Base-by-base conservation (phyloP, 2,797 vertebrate genomes). In the Megaceryle alcyon region DNA sequence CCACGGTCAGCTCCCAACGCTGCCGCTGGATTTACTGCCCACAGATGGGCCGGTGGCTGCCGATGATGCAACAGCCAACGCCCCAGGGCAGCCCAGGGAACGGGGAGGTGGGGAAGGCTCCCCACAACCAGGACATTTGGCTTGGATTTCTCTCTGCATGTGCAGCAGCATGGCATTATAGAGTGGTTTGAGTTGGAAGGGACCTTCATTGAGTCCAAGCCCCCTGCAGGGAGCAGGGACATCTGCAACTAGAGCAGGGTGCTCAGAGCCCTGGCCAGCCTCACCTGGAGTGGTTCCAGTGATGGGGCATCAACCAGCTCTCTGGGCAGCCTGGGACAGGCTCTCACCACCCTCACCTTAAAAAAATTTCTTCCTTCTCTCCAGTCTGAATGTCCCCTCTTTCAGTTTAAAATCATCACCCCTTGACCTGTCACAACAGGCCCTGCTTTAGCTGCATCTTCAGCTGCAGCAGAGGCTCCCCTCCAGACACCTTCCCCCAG, bases 1-100 rank as follows among this genome's bases (percentile, higher is more conserved):
- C 10, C 0, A 0, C 1, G 6, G 86, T 44, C 83, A 63, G 93
- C 53, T 28, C 41, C 0, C 0, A 41, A 7, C 1, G 66, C 88
- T 41, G 23, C 71, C 0, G 0, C 12, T 2, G 92, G 94, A 97
- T 96, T 95, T 97, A 95, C 90, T 77, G 83, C 88, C 88, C 12
- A 1, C 93, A 93, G 93, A 94, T 82, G 94, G 88, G 73, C 56
- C 0, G 2, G 57, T 5, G 57, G 44, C 0, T 28, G 77, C 1
- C 4, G 68, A 4, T 35, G 86, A 86, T 14, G 66, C 44, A 56
- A 48, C 0, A 0, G 29, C 59, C 86, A 77, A 31, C 1, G 1
- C 63, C 68, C 63, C 8, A 3, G 49, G 68, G 76, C 57, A 22
- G 46, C 51, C 21, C 19, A 3, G 9, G 70, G 33, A 35, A 57